Percentiles rank a stretch among this genome's conserved stretches.
Conservation (phyloP, 2,113 vertebrate species). For the Phylloscopus whistleri region DNA sequence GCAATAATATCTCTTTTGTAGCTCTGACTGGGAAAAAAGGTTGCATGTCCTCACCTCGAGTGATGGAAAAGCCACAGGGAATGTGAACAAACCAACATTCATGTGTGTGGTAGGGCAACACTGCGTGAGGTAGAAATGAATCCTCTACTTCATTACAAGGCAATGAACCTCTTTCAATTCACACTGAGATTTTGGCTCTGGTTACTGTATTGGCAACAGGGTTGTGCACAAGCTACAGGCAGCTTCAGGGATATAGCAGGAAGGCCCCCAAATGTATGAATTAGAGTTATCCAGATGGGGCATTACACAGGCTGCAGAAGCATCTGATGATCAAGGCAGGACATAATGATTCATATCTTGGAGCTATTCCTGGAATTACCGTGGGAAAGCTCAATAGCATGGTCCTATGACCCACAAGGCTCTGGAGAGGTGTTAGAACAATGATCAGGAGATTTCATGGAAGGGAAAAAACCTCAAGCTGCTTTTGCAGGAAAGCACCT, state of each 20-base stretch:
- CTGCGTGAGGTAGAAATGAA: neutral
- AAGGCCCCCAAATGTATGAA: slow-evolving; percentile 18
- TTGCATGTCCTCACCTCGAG: neutral
- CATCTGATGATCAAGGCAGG: slow-evolving; percentile 29
- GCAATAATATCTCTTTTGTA: neutral
- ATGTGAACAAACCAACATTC: neutral
- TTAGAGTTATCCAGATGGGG: neutral
- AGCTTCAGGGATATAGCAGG: neutral
- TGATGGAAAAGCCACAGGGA: neutral
- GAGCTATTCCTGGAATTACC: slow-evolving; percentile 25
- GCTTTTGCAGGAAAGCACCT: slow-evolving; percentile 12
- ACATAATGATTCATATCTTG: slow-evolving; percentile 50
- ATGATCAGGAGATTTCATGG: neutral
- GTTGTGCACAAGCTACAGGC: neutral
- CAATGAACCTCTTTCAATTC: neutral
- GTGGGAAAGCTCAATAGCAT: neutral
- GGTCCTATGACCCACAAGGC: neutral
- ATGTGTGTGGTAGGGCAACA: neutral
- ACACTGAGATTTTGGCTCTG: neutral
- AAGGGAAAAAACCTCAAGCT: neutral
- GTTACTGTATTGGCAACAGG: neutral
- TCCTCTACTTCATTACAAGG: neutral
- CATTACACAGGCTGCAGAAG: neutral
- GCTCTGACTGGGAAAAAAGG: neutral
- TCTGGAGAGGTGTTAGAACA: neutral